Evolutionary conservation across 2,113 vertebrate species (phyloP).

Genomic region (Cyphomyrus discorhynchus): DNA sequence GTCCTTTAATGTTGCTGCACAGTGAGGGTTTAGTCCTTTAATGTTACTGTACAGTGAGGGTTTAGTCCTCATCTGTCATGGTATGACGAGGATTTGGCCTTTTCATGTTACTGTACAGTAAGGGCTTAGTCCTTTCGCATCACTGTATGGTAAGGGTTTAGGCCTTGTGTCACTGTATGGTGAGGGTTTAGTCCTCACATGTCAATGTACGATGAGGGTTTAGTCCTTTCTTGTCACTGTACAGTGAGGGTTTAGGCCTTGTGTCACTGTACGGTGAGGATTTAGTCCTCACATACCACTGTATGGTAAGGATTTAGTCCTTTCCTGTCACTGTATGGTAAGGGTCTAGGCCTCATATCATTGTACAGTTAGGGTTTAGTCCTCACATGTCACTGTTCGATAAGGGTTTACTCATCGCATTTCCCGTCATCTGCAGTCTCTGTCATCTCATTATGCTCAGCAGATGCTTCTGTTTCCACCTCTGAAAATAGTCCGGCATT

Average conservation of each 20-base stretch:
- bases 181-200: neutral
- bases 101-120: neutral
- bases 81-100: neutral
- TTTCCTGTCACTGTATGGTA: neutral
- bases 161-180: neutral
- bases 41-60: neutral
- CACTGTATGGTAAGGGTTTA: neutral
- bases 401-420: neutral
- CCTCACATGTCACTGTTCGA: neutral
- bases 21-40: neutral
- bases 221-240: neutral
- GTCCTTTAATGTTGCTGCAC: no score
- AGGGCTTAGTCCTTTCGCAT: neutral
- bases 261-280: neutral
- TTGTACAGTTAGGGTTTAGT: neutral
- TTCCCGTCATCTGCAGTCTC: neutral
- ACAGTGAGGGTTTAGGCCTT: neutral
- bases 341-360: neutral
- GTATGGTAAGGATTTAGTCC: neutral
- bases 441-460: constrained; percentile 6
- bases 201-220: neutral
- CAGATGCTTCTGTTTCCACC: neutral
- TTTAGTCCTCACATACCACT: neutral
- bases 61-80: neutral
- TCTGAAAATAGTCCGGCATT: constrained; percentile 11